These are phyloP conservation scores for Stegana nigrithorax DNA, from an alignment of 2,888 invertebrate genomes.

Conservation along the genomic window DNA sequence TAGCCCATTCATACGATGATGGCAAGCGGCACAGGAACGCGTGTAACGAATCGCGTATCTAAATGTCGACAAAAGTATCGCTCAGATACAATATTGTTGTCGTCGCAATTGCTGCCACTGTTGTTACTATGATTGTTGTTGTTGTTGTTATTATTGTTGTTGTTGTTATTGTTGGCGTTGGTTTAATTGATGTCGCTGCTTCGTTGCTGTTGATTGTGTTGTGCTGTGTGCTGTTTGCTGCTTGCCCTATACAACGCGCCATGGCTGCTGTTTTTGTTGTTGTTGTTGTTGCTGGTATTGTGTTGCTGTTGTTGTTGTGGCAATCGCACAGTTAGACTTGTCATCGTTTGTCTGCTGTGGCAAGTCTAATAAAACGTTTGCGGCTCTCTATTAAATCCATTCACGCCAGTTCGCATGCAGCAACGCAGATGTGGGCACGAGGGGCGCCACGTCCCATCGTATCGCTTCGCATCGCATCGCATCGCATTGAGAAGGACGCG, in stretches of 20 bases:
- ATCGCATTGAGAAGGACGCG: neutral
- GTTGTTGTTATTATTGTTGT: constrained; percentile 20
- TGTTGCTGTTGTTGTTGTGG: constrained; percentile 46
- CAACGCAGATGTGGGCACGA: too few relatives aligned
- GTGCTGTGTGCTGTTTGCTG: neutral
- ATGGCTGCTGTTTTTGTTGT: neutral
- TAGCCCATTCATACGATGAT: neutral
- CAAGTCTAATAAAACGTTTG: constrained; percentile 15
- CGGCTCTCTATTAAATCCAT: constrained; percentile 17
- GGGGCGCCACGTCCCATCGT: too few relatives aligned
- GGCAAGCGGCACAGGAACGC: neutral
- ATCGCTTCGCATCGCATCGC: too few relatives aligned
- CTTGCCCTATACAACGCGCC: neutral
- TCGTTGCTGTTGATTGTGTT: neutral
- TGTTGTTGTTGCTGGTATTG: neutral
- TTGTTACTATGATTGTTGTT: constrained; percentile 38
- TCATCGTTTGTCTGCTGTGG: constrained; percentile 11
- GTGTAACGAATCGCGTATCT: constrained; percentile 17
- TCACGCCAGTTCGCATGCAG: neutral
- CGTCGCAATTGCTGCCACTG: constrained; percentile 27
- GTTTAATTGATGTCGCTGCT: constrained; percentile 19
- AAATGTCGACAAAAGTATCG: constrained; percentile 19
- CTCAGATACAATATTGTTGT: constrained; percentile 21
- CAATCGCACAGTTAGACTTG: constrained; percentile 18
- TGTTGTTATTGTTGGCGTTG: constrained; percentile 25